Conservation (phyloP, 2,888 invertebrate species). For the Unio pictorum region DNA sequence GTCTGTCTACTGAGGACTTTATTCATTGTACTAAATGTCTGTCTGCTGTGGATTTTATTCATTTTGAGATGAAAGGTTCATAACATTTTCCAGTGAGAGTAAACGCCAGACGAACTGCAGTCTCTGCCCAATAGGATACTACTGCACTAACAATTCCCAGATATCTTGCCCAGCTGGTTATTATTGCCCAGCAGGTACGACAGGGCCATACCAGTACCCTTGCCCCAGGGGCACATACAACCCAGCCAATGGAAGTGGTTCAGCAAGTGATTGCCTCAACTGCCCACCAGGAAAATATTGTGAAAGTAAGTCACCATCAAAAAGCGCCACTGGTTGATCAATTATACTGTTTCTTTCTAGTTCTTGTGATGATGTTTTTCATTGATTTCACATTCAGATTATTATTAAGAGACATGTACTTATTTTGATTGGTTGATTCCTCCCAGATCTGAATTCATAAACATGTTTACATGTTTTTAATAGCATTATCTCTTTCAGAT, state of each 20-base stretch:
- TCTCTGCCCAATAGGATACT: slow-evolving; percentile 63
- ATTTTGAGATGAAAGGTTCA: not conserved
- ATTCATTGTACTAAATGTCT: no score
- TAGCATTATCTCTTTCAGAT: no score
- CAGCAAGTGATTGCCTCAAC: slow-evolving; percentile 51
- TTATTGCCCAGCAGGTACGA: slow-evolving; percentile 65
- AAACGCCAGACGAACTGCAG: slow-evolving; percentile 53
- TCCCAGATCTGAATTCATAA: no score
- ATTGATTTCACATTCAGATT: no score
- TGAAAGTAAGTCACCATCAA: slow-evolving; percentile 45
- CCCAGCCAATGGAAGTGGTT: slow-evolving; percentile 52
- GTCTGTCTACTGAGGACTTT: no score
- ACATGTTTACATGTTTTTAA: no score
- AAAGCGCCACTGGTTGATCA: no score
- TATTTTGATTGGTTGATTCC: no score
- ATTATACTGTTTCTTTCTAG: no score
- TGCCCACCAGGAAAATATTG: slow-evolving; percentile 68
- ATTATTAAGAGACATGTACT: no score
- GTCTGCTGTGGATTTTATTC: no score
- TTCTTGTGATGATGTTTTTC: no score
- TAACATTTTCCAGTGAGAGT: slow-evolving; percentile 48
- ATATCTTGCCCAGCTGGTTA: slow-evolving; percentile 63
- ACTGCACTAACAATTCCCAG: slow-evolving; percentile 56
- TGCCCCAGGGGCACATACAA: slow-evolving; percentile 66
- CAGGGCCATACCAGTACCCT: slow-evolving; percentile 55